Base-by-base conservation (phyloP, 2,888 invertebrate species). In the Aleiodes testaceus region DNA sequence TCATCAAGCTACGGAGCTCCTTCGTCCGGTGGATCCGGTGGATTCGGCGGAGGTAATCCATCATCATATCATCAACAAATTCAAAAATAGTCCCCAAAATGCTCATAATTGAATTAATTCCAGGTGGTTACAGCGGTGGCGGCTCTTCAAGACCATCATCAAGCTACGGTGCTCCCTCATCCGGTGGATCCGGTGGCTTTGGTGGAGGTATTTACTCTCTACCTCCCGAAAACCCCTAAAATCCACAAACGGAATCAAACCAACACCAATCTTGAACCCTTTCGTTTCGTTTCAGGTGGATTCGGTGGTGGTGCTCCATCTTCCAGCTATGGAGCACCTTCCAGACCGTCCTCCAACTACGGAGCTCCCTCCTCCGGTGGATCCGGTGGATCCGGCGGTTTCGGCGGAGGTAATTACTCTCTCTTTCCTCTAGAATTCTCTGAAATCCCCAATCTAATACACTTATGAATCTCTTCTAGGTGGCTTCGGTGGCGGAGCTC, bases 291-390 rank as follows among this genome's bases (percentile, higher is more conserved):
- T 30, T 36, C 55, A n/a, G 65, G 64, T 61, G 73, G 74, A 44
- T 63, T n/a, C 26, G 90, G 91, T 76, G 89, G 91, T 84, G 88
- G 88, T 80, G 26, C 47, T 5, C 49, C 55, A 18, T 65, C 85
- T 6, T 77, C 83, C 74, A 85, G 79, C 70, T 88, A 87, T 69
- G 87, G 87, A 66, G 81, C 83, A 18, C 88, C 87, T 20, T 85
- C 70, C 3, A 45, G 55, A 14, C 80, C 81, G 11, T 83, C 85
- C 5, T 77, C 83, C 74, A 85, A 78, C 70, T 88, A 87, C 69
- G 87, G 87, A 66, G 81, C 83, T 20, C 88, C 87, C 20, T 85
- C 84, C 42, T 45, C 63, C n/a, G 72, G 75, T 22, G 73, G 75
- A 45, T 61, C 11, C 20, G 72, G 76, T 42, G 72, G 70, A 6